A percentile compares a stretch with the other conserved stretches of the same genome.
These are phyloP conservation scores for Taphrorychus bicolor DNA, from an alignment of 2,888 invertebrate species.

Conservation along the genomic window DNA sequence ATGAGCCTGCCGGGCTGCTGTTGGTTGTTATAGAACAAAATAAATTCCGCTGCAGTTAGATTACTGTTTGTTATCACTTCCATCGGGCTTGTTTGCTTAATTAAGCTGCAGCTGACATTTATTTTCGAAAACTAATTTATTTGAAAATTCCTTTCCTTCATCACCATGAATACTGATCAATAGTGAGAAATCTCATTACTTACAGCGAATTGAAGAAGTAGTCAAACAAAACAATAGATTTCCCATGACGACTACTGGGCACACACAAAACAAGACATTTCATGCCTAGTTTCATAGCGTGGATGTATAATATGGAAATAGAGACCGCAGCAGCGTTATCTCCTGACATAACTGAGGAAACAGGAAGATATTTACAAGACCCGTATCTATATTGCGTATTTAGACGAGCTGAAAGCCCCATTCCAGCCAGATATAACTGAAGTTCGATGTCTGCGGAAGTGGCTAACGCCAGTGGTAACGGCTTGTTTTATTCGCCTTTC, in stretches of 20 bases:
- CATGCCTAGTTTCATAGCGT: conserved; percentile 16
- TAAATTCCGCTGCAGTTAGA: neutral
- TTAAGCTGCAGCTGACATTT: neutral
- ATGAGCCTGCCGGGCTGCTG: neutral
- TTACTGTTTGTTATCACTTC: neutral
- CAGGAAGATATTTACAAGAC: conserved; percentile 26
- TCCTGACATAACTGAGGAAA: conserved; percentile 19
- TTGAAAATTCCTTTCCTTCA: no score
- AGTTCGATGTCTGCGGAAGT: neutral
- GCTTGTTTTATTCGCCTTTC: neutral
- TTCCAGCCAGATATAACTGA: neutral
- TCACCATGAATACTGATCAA: no score
- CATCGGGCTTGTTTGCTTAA: neutral
- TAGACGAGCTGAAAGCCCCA: neutral
- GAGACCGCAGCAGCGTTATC: conserved; percentile 25
- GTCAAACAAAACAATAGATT: no score
- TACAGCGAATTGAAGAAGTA: no score
- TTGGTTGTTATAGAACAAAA: neutral
- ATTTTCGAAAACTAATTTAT: conserved; percentile 12
- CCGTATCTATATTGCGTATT: neutral
- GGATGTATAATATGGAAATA: conserved; percentile 19
- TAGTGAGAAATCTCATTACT: no score
- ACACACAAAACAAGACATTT: conserved; percentile 11
- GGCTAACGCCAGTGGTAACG: neutral
- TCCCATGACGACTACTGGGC: no score